These are phyloP conservation scores for Virgularia gustaviana DNA, from an alignment of 92 coral and sea anemone genomes.

Conservation along the genomic window DNA sequence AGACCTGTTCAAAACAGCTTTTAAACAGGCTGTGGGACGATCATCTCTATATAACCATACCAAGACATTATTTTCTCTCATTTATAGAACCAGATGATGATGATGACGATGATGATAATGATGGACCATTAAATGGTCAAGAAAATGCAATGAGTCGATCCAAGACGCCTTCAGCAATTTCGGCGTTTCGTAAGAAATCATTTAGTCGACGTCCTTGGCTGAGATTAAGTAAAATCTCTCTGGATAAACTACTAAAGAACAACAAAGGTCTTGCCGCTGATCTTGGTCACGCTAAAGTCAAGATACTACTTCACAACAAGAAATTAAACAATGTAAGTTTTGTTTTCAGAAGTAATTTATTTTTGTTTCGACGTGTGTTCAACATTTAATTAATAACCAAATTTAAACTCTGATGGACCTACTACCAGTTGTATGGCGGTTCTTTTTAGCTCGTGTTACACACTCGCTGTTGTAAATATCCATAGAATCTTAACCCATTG, in stretches of 20 bases:
- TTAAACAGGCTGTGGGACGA: no score
- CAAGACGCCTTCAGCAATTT: neutral
- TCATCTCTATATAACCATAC: no score
- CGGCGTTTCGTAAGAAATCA: neutral
- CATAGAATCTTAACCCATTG: no score
- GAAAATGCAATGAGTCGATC: conserved; percentile 23
- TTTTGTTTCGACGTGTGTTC: no score
- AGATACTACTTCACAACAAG: neutral
- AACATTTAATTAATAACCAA: no score
- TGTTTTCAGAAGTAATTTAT: neutral
- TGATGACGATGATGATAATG: neutral
- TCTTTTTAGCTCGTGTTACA: no score
- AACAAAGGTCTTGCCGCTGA: neutral
- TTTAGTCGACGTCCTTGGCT: conserved; percentile 34
- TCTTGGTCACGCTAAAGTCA: conserved; percentile 4
- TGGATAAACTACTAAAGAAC: conserved; percentile 11
- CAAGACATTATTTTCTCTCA: neutral
- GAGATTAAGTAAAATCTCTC: conserved; percentile 9
- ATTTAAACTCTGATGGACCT: no score
- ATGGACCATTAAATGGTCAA: neutral
- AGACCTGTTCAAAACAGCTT: no score
- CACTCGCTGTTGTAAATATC: no score
- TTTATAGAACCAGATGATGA: neutral
- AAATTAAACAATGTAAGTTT: conserved; percentile 13
- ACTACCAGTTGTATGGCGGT: no score